A percentile compares a stretch with the other conserved stretches of the same genome.
phyloP scores from a whole-genome alignment of 1,140 invertebrate species.

The Drosophila lini region DNA sequence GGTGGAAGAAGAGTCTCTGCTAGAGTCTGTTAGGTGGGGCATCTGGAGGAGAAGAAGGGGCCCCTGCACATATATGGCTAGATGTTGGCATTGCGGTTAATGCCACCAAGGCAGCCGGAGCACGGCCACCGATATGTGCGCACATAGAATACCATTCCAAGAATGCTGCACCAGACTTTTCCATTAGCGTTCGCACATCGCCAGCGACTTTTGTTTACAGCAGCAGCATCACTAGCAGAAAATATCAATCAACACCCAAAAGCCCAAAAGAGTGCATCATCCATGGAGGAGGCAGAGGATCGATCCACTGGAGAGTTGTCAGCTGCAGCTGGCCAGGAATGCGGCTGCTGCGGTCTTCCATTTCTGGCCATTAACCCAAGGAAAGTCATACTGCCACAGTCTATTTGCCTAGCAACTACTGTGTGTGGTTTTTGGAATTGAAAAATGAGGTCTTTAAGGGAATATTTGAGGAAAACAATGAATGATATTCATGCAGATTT shows the following conservation, averaged over 20 bases:
- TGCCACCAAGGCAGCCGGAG: conserved; percentile 67
- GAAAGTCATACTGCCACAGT: neutral
- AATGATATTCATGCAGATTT: neutral
- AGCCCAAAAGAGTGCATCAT: conserved; percentile 60
- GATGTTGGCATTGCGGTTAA: conserved; percentile 72
- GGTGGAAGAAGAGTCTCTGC: conserved; percentile 14
- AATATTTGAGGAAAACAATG: neutral
- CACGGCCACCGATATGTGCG: conserved; percentile 38
- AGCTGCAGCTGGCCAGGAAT: conserved; percentile 58
- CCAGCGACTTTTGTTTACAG: conserved; percentile 67
- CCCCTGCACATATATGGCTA: conserved; percentile 54
- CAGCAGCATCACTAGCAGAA: conserved; percentile 38
- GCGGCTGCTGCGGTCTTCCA: conserved; percentile 31
- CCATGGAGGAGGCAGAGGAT: conserved; percentile 19
- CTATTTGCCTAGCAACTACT: conserved; percentile 3
- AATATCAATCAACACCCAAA: conserved; percentile 83
- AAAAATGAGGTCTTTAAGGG: neutral
- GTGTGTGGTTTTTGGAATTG: conserved; percentile 9
- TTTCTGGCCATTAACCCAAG: conserved; percentile 43
- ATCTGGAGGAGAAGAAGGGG: conserved; percentile 23
- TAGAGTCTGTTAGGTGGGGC: conserved; percentile 25
- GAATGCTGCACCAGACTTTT: conserved; percentile 79
- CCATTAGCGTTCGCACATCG: conserved; percentile 59
- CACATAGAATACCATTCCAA: conserved; percentile 52
- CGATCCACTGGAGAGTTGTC: conserved; percentile 20